phyloP scores from a whole-genome alignment of 1,140 invertebrate genomes.

The Drosophila busckii region DNA sequence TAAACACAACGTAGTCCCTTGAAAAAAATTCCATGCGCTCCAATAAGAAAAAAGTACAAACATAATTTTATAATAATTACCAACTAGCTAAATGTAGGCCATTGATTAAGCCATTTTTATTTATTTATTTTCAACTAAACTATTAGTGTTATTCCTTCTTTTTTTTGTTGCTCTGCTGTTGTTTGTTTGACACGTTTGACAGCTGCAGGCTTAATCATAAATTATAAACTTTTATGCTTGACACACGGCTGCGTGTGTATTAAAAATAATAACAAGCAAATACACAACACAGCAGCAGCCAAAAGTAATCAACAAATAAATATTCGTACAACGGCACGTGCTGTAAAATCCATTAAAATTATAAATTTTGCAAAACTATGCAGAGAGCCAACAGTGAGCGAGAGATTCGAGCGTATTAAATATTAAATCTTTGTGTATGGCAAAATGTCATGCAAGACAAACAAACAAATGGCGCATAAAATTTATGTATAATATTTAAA shows the following conservation, averaged over 20 bases:
- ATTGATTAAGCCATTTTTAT: no score
- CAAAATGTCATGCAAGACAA: slow-evolving; percentile 70
- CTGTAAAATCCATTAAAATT: slow-evolving; percentile 71
- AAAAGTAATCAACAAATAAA: slow-evolving; percentile 50
- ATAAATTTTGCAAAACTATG: slow-evolving; percentile 29
- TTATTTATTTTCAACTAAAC: no score
- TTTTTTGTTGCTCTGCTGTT: no score
- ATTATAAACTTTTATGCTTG: slow-evolving; percentile 40
- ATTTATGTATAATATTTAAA: no score
- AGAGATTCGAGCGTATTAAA: slow-evolving; percentile 33
- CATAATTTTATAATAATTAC: no score
- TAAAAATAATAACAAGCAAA: slow-evolving; percentile 22
- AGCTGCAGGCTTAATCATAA: slow-evolving; percentile 43
- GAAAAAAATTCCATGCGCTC: no score
- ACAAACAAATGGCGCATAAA: slow-evolving; percentile 68
- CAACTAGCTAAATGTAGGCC: no score
- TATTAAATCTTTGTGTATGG: slow-evolving; percentile 65
- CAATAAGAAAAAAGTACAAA: no score
- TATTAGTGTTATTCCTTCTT: no score
- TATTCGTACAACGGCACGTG: slow-evolving; percentile 49
- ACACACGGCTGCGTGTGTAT: slow-evolving; percentile 10
- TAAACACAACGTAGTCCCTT: no score
- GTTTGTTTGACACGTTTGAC: slow-evolving; percentile 14
- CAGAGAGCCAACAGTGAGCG: not conserved
- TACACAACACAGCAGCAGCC: slow-evolving; percentile 16